These are phyloP conservation scores for Spodoptera frugiperda DNA, from an alignment of 1,140 invertebrate species.

Conservation along the genomic window DNA sequence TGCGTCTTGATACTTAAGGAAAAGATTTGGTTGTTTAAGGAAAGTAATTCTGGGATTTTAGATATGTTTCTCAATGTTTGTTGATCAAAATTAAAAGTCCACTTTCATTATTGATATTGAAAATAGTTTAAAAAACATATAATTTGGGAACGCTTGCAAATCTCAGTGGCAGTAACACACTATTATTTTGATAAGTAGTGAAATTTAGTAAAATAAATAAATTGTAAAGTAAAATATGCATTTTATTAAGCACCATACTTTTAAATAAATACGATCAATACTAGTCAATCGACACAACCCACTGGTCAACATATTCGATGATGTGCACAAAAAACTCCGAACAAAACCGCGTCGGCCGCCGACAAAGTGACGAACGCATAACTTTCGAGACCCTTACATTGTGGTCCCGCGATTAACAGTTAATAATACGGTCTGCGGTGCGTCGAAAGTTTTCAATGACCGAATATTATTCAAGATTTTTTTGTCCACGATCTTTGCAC, in stretches of 20 bases:
- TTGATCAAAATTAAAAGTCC: no score
- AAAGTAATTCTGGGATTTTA: background rate
- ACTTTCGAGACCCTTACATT: conserved; percentile 51
- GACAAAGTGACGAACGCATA: conserved; percentile 60
- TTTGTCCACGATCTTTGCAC: conserved; percentile 33
- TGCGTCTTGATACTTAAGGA: conserved; percentile 54
- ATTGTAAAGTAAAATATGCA: no score
- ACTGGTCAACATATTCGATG: conserved; percentile 58
- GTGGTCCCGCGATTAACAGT: conserved; percentile 49
- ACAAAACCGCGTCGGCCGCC: conserved; percentile 53
- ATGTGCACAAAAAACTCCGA: conserved; percentile 55
- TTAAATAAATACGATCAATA: conserved; percentile 1
- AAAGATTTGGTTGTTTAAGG: background rate
- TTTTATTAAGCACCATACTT: no score
- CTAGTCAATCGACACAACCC: conserved; percentile 6
- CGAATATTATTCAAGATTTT: conserved; percentile 38
- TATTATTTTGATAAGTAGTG: no score
- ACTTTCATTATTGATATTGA: no score
- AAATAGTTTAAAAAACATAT: no score
- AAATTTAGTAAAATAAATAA: no score
- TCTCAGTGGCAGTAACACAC: no score
- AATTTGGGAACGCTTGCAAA: no score
- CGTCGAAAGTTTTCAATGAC: conserved; percentile 40
- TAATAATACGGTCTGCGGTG: conserved; percentile 43
- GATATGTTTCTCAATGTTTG: background rate